Conservation (phyloP, 2,113 vertebrate genomes). For the Saguinus imperator region DNA sequence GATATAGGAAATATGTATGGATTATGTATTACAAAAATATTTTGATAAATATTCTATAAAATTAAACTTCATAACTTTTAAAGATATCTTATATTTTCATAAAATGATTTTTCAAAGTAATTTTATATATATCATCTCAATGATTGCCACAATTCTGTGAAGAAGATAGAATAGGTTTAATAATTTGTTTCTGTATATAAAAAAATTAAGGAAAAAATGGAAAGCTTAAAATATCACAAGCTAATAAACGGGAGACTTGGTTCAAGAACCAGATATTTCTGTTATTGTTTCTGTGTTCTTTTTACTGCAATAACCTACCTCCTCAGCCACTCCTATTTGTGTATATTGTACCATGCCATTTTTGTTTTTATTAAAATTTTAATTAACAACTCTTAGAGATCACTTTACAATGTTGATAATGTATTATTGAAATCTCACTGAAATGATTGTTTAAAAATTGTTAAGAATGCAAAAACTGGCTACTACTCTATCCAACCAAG, state of each 20-base stretch:
- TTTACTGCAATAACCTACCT: neutral
- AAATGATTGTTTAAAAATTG: neutral
- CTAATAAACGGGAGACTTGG: neutral
- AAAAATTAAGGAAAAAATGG: neutral
- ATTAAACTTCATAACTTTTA: neutral
- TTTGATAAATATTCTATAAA: neutral
- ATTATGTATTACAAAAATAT: neutral
- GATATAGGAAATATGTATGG: neutral
- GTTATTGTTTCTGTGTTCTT: neutral
- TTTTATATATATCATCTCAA: neutral
- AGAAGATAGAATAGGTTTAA: neutral
- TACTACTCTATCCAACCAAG: neutral
- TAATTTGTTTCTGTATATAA: neutral
- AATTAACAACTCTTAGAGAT: neutral
- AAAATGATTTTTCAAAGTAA: constrained; percentile 11
- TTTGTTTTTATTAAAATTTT: neutral
- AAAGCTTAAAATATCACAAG: neutral
- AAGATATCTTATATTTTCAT: neutral
- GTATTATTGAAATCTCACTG: neutral
- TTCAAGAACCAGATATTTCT: neutral
- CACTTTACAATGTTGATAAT: neutral
- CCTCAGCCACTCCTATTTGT: neutral
- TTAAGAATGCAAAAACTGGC: neutral
- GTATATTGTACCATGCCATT: neutral
- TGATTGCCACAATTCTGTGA: constrained; percentile 2